A percentile compares a stretch with the other conserved stretches of the same genome.
phyloP scores from a whole-genome alignment of 2,113 vertebrate species.

The Tricholaema leucomelas region DNA sequence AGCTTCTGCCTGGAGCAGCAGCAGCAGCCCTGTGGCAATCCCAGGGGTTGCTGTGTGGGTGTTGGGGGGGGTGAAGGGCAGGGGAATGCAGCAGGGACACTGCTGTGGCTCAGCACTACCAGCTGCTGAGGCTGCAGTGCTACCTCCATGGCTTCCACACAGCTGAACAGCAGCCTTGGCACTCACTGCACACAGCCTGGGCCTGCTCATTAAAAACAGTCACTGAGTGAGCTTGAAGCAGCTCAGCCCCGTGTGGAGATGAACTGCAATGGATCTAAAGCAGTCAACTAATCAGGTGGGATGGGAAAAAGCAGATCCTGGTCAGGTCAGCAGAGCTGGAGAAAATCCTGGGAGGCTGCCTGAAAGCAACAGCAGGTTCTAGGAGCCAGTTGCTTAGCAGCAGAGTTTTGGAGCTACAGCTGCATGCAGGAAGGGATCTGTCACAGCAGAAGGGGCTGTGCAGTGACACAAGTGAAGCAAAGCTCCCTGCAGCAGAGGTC shows the following conservation, averaged over 20 bases:
- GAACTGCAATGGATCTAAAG: background rate
- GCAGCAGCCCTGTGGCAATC: background rate
- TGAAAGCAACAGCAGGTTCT: background rate
- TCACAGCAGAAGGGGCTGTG: conserved; percentile 33
- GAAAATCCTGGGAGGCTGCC: background rate
- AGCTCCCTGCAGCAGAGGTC: background rate
- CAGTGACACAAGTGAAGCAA: background rate
- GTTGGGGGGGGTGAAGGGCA: background rate
- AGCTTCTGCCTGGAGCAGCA: background rate
- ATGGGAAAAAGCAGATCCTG: background rate
- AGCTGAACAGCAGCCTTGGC: conserved; percentile 13
- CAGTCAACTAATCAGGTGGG: background rate
- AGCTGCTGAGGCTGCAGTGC: background rate
- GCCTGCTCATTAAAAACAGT: conserved; percentile 36
- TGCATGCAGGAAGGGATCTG: conserved; percentile 31
- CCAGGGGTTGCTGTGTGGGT: background rate
- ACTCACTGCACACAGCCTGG: conserved; percentile 10
- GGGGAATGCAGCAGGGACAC: background rate
- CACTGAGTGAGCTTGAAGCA: background rate
- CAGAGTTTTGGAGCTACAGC: conserved; percentile 60
- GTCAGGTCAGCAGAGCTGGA: conserved; percentile 1
- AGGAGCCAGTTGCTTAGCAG: conserved; percentile 57
- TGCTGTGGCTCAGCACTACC: background rate
- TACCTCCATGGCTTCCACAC: background rate
- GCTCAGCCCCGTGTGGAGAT: background rate